Evolutionary conservation across 2,888 invertebrate species (phyloP).

Genomic region (Thecophora atra): DNA sequence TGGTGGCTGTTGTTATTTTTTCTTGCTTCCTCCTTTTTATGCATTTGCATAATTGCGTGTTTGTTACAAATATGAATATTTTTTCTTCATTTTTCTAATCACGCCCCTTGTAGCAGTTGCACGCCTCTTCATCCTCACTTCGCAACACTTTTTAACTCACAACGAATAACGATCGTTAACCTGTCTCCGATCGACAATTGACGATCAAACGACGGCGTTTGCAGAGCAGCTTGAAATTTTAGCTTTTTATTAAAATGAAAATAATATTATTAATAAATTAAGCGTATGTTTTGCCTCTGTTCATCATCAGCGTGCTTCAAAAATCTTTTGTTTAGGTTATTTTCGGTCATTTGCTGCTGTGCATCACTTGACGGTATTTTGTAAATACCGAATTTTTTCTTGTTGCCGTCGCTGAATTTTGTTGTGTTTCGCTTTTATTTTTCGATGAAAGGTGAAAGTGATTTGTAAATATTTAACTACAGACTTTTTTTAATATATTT

Average conservation of each 20-base stretch:
- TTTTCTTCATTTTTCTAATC: constrained; percentile 11
- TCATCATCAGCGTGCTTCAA: background rate
- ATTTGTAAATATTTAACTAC: constrained; percentile 17
- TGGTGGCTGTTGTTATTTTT: background rate
- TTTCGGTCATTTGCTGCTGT: constrained; percentile 18
- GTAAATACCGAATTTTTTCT: background rate
- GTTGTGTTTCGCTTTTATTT: background rate
- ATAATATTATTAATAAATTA: constrained; percentile 1
- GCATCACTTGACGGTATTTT: constrained; percentile 3
- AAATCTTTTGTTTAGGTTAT: constrained; percentile 2
- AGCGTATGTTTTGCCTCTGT: too few relatives aligned
- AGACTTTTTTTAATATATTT: background rate
- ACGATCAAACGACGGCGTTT: constrained; percentile 34
- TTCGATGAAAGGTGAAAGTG: constrained; percentile 32
- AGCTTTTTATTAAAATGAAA: constrained; percentile 9
- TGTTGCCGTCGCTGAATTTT: background rate
- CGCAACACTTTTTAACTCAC: background rate
- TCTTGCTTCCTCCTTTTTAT: background rate
- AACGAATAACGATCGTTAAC: constrained; percentile 54
- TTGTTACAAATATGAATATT: constrained; percentile 34
- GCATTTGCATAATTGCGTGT: constrained; percentile 14
- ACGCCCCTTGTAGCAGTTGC: background rate
- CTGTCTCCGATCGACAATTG: constrained; percentile 46
- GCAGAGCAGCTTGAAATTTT: background rate
- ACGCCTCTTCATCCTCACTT: background rate